Conservation (phyloP, 2,113 vertebrate genomes). For the Telmatochromis sp. region DNA sequence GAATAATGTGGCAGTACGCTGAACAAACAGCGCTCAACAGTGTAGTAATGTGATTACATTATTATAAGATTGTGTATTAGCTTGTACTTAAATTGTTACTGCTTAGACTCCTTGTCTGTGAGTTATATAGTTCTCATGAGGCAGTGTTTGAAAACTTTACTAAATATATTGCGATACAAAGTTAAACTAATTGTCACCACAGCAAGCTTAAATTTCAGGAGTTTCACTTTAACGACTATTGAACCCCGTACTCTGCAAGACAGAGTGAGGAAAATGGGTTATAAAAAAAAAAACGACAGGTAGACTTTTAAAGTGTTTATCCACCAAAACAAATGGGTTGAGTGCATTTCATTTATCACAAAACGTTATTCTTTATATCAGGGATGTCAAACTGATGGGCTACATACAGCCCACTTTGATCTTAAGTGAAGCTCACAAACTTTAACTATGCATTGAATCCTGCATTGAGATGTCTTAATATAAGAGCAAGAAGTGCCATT, state of each 20-base stretch:
- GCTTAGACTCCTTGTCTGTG: not conserved
- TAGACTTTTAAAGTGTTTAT: not conserved
- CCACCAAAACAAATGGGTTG: not conserved
- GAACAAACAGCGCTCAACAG: not conserved
- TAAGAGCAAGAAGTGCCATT: not conserved
- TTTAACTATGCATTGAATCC: not conserved
- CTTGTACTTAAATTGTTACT: not conserved
- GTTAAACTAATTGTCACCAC: not conserved
- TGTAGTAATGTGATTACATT: conserved; percentile 5
- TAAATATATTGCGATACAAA: not conserved
- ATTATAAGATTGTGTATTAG: not conserved
- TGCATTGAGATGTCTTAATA: not conserved
- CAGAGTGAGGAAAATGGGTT: not conserved
- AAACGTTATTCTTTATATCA: not conserved
- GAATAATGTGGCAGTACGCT: not conserved
- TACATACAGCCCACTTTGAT: not conserved
- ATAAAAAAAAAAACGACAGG: accelerated
- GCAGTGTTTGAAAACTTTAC: not conserved
- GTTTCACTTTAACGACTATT: not conserved
- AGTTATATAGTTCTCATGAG: not conserved
- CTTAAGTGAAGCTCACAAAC: not conserved
- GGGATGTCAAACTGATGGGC: not conserved
- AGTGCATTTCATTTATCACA: not conserved
- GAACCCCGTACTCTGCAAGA: not conserved
- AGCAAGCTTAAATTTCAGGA: not conserved